These are phyloP conservation scores for Eucidaris tribuloides DNA, from an alignment of 35 echinoderm and acorn worm species.

Conservation along the genomic window DNA sequence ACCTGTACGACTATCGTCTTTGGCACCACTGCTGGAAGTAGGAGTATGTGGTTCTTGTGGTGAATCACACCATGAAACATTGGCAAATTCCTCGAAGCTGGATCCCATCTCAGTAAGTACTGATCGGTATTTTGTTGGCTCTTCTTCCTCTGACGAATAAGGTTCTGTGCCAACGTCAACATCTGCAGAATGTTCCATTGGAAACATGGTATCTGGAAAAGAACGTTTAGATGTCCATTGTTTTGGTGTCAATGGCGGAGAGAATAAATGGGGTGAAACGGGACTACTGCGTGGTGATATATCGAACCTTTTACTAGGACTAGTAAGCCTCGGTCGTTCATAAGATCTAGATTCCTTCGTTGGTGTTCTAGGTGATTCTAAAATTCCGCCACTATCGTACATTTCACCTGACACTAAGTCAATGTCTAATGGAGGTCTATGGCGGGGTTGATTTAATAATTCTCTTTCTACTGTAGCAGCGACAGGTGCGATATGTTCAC, in stretches of 20 bases:
- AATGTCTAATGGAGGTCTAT: background rate
- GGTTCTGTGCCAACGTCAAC: constrained; percentile 24
- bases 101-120: constrained; percentile 48
- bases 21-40: background rate
- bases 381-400: constrained; percentile 18
- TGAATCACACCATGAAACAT: background rate
- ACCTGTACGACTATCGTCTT: background rate
- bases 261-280: constrained; percentile 61
- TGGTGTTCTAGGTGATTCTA: constrained; percentile 65
- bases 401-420: background rate
- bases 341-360: constrained; percentile 23
- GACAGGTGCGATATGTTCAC: constrained; percentile 16
- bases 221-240: constrained; percentile 43
- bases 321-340: constrained; percentile 56
- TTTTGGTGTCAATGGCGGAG: constrained; percentile 81
- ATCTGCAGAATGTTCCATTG: constrained; percentile 44
- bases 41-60: background rate
- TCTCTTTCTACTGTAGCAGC: constrained; percentile 27
- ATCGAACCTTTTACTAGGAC: constrained; percentile 58
- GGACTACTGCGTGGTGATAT: constrained; percentile 55
- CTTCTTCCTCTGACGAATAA: constrained; percentile 26
- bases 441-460: background rate
- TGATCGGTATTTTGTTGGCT: constrained; percentile 25
- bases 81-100: constrained; percentile 50
- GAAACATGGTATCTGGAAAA: constrained; percentile 68